Conservation (phyloP, 2,888 invertebrate genomes). For the Pedicia rivosa region DNA sequence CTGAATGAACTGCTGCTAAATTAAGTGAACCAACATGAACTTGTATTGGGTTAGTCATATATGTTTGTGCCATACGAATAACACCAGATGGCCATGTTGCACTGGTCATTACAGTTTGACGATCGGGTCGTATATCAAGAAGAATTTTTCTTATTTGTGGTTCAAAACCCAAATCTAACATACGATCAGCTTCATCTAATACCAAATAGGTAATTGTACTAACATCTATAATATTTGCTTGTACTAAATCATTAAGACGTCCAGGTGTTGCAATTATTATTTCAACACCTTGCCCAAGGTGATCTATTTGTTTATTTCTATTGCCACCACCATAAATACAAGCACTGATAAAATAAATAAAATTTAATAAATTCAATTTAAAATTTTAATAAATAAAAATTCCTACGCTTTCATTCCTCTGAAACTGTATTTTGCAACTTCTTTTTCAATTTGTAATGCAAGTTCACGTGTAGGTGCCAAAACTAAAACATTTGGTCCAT, state of each 20-base stretch:
- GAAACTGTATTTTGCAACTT: constrained; percentile 79
- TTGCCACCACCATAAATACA: constrained; percentile 88
- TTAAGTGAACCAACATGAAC: constrained; percentile 80
- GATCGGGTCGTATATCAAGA: constrained; percentile 65
- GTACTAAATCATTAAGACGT: constrained; percentile 76
- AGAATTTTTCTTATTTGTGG: constrained; percentile 75
- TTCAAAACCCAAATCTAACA: constrained; percentile 79
- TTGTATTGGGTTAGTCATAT: constrained; percentile 81
- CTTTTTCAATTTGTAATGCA: constrained; percentile 83
- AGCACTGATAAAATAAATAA: constrained; percentile 36
- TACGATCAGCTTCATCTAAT: constrained; percentile 82
- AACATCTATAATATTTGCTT: constrained; percentile 53
- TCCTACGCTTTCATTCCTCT: constrained; percentile 67
- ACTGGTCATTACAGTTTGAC: constrained; percentile 94
- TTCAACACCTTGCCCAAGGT: constrained; percentile 66
- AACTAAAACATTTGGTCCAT: constrained; percentile 73
- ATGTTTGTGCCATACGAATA: constrained; percentile 64
- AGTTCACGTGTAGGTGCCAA: constrained; percentile 88
- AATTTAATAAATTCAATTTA: too few species aligned
- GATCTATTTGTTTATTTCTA: constrained; percentile 59
- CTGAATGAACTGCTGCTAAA: constrained; percentile 77
- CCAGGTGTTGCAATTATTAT: constrained; percentile 94
- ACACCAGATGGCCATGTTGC: constrained; percentile 93
- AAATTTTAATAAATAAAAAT: not conserved
- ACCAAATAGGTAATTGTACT: constrained; percentile 73